A percentile compares a stretch with the other conserved stretches of the same genome.
phyloP scores from a whole-genome alignment of 2,797 vertebrate species.

The Catostomus latipinnis region DNA sequence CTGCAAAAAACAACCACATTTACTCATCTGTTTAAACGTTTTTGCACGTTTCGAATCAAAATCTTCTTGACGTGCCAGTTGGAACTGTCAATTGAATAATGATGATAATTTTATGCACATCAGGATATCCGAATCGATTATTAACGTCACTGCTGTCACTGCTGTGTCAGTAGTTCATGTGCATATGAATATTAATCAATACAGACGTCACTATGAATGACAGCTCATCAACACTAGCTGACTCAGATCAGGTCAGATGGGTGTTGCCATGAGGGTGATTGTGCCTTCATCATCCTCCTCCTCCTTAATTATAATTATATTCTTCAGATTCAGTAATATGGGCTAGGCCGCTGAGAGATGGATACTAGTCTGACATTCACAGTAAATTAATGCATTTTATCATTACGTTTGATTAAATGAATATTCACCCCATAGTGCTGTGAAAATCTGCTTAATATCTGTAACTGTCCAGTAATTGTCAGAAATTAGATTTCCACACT shows the following conservation, averaged over 20 bases:
- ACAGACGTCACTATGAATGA: constrained; percentile 34
- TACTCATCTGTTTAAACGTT: background rate
- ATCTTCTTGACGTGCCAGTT: background rate
- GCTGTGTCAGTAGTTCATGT: background rate
- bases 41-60: background rate
- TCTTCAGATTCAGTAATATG: background rate
- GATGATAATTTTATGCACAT: background rate
- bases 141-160: background rate
- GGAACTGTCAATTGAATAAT: background rate
- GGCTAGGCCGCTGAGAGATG: background rate
- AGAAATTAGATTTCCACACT: too few relatives aligned
- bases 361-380: background rate
- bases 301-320: too few relatives aligned
- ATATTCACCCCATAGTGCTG: background rate
- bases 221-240: background rate
- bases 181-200: too few relatives aligned
- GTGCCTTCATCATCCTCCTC: background rate
- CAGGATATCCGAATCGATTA: background rate
- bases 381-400: background rate
- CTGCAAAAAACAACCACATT: background rate
- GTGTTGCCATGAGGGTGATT: background rate
- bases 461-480: too few relatives aligned
- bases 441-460: background rate
- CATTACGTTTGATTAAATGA: background rate
- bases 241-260: background rate